Conservation (phyloP, 2,113 vertebrate genomes). For the Dinomys branickii region DNA sequence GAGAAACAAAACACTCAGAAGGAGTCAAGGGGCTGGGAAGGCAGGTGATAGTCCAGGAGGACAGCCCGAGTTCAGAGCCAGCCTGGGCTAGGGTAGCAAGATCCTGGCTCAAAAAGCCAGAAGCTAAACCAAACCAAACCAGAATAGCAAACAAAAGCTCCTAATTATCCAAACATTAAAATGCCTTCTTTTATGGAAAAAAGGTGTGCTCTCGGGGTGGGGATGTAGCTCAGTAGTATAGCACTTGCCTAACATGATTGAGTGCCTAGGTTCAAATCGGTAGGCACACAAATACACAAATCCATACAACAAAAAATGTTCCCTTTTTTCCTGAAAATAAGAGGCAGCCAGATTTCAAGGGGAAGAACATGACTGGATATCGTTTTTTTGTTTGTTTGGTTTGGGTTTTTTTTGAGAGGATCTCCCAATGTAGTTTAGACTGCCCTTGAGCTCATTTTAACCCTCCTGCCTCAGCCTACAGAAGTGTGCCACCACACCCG, state of each 20-base stretch:
- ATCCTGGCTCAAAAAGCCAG: background rate
- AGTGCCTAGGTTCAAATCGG: background rate
- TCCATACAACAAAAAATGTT: background rate
- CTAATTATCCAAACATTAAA: conserved; percentile 36
- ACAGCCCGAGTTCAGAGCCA: background rate
- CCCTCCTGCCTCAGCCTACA: too few species aligned
- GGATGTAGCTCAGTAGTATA: background rate
- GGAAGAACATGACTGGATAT: conserved; percentile 8
- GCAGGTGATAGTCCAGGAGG: background rate
- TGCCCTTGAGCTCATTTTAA: too few species aligned
- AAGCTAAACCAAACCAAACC: background rate
- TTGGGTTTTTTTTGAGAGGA: too few species aligned
- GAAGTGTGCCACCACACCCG: too few species aligned
- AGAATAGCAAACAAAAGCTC: background rate
- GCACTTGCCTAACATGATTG: background rate
- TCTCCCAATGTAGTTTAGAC: too few species aligned
- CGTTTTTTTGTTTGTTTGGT: background rate
- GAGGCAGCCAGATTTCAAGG: background rate
- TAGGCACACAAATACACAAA: background rate
- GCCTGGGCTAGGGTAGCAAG: background rate
- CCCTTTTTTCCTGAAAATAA: conserved; percentile 11
- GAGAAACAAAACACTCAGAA: background rate
- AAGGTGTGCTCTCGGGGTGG: background rate
- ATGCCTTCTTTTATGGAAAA: background rate
- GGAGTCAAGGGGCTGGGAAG: background rate